Base-by-base conservation (phyloP, 2,797 vertebrate genomes). In the Pseudopleuronectes americanus region DNA sequence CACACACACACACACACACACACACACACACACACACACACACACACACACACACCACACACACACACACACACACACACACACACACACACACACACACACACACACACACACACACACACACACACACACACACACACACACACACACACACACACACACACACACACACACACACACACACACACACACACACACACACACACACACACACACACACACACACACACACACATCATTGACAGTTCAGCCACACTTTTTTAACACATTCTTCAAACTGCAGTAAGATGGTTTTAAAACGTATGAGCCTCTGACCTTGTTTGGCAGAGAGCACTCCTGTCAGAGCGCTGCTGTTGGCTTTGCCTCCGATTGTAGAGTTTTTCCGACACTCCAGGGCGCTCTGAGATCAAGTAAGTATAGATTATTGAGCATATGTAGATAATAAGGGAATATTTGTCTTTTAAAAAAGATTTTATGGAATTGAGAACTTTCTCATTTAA, bases 281-380 rank as follows among this genome's bases (percentile, higher is more conserved):
- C 43, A 45, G 24, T 24, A 8, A 83, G 16, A 38, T 7, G 4
- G 0, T 38, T 59, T 31, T 63, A 9, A 23, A 47, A n/a, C 16
- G 0, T 2, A 47, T 8, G 9, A 28, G 14, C 12, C 10, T 45
- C 82, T 76, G 48, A 99, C 98, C 98, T 97, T 99, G 97, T 90
- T 98, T 99, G 33, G 98, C 97, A 72, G 98, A 99, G 47, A 99
- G 95, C 26, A 99, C 96, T 24, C 98, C 98, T 0, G 97, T 99
- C 69, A 99, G 92, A 8, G 96, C 96, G 45, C 96, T 97, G 75
- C 97, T 98, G 90, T 90, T 96, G 58, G 96, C 93, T 80, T 95
- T 97, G 33, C 94, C 88, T 54, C 93, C 93, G 59, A 91, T 80
- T 90, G 96, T 98, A 0, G 95, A 93, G 88, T 95, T 97, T 89